Evolutionary conservation across 2,113 vertebrate species (phyloP), one percentile per base, ranked within the genome.

Genomic region (Sylvilagus bachmani): DNA sequence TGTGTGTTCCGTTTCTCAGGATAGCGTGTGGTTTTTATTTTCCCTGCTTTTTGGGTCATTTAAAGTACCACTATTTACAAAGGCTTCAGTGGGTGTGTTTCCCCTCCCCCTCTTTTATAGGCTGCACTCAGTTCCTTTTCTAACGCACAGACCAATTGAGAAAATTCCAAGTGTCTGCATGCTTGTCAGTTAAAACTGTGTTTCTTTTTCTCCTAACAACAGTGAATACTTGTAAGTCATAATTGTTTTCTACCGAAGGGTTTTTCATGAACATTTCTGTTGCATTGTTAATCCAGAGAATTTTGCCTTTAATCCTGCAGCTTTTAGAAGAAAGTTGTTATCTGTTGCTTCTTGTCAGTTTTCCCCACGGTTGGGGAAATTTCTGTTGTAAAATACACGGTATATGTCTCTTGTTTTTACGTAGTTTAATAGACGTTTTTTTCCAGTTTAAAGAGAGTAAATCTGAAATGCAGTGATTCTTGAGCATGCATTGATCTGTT

Each of bases 91-190:
- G 95, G 82, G 93, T 89, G 96, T 91, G 86, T 91, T 90, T 78
- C 61, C 96, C 74, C 33, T 89, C 66, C 91, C 82, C 70, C 91
- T 83, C 81, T 75, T 22, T 70, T 64, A 38, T 93, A 78, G 89
- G n/a, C 1, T 44, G 1, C 78, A 90, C 94, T 97, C 93, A 91
- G 92, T 90, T 97, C 17, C 70, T 97, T 97, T 95, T 96, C 94
- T 80, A 78, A 74, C 51, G 21, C 86, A 91, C 67, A 80, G 49
- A 92, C 86, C 89, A 93, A 5, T 94, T 96, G 90, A 97, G 95
- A 94, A 94, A 93, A 95, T 94, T 87, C 90, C 88, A 86, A 2
- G 94, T 96, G 82, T 95, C 77, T 95, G 25, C 81, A 85, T 80
- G 22, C 53, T 86, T 96, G 77, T 78, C 90, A 91, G 82, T 94